Evolutionary conservation across 2,888 invertebrate species (phyloP), one percentile per base, ranked within the genome.

Genomic region (Pyralis farinalis): DNA sequence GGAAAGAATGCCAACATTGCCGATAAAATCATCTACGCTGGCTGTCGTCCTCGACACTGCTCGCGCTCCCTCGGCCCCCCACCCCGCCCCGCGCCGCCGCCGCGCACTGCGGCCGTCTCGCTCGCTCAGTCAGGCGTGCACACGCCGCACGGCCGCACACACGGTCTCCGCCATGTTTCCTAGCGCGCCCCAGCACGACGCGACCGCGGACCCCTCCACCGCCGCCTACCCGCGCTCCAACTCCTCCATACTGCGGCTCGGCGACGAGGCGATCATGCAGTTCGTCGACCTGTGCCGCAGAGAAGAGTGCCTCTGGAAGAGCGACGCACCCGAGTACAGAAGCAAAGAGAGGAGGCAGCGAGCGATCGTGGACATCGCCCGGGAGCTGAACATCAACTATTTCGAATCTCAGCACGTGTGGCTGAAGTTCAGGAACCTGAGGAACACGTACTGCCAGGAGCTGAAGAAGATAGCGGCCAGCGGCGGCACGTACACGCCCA

Each of bases 241-340:
- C 16, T 16, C 16, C 16, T 16, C 16, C 2, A 16, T 16, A 16
- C 16, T 16, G 2, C 16, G 16, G 3, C 16, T 16, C 3, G 16
- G 16, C 2, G 16, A 16, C 4, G 16, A 16, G 4, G 16, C 16
- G 4, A 4, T 16, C 4, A 2, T 16, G 16, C 4, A 16, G 2
- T 16, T 16, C 4, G 16, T 16, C 25, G 25, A 25, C 25, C n/a
- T 25, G 16, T 25, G n/a, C 25, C 25, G 25, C 25, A 36, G 9
- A 28, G 36, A 36, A 20, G 28, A 28, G 9, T 27, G 16, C 16
- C 36, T 36, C 9, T 36, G 36, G 36, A 36, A 36, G n/a, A 29
- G 12, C 4, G 6, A 4, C 1, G 12, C 4, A 0, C 5, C 3
- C 9, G 6, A 7, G 3, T 36, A 20, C 20, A 20, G 11, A 4